Evolutionary conservation across 2,888 invertebrate genomes (phyloP).

Genomic region (Blastobasis lacticolella): DNA sequence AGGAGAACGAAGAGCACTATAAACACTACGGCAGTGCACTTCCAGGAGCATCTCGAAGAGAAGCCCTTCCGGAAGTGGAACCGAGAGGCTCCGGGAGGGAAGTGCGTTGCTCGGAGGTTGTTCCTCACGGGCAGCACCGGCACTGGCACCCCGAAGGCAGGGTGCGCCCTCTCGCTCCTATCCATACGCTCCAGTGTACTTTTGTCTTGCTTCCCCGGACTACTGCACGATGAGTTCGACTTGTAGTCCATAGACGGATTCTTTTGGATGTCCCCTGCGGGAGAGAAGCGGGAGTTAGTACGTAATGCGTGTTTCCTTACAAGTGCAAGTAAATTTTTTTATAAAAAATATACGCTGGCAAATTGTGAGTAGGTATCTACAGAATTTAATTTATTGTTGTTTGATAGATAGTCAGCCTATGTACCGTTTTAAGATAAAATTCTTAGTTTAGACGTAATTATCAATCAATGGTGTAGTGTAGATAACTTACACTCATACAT

Average conservation of each 20-base stretch:
- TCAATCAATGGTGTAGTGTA: no score
- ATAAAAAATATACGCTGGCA: no score
- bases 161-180: slow-evolving; percentile 76
- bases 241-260: slow-evolving; percentile 92
- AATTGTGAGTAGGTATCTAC: no score
- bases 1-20: slow-evolving; percentile 88
- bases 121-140: slow-evolving; percentile 85
- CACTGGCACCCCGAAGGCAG: slow-evolving; percentile 78
- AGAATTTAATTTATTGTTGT: no score
- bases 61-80: slow-evolving; percentile 92
- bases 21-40: slow-evolving; percentile 91
- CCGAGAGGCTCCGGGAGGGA: slow-evolving; percentile 80
- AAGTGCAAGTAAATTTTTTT: no score
- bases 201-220: slow-evolving; percentile 79
- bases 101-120: slow-evolving; percentile 82
- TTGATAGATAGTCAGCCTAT: no score
- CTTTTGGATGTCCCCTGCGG: slow-evolving; percentile 87
- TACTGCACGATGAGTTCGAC: slow-evolving; percentile 90
- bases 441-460: no score
- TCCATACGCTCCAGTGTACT: slow-evolving; percentile 69
- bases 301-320: no score
- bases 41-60: slow-evolving; percentile 92
- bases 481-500: no score
- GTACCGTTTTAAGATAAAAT: no score
- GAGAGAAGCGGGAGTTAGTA: no score